Evolutionary conservation across 2,797 vertebrate genomes (phyloP), one percentile per base, ranked within the genome.

Genomic region (Dendrocincla fuliginosa): DNA sequence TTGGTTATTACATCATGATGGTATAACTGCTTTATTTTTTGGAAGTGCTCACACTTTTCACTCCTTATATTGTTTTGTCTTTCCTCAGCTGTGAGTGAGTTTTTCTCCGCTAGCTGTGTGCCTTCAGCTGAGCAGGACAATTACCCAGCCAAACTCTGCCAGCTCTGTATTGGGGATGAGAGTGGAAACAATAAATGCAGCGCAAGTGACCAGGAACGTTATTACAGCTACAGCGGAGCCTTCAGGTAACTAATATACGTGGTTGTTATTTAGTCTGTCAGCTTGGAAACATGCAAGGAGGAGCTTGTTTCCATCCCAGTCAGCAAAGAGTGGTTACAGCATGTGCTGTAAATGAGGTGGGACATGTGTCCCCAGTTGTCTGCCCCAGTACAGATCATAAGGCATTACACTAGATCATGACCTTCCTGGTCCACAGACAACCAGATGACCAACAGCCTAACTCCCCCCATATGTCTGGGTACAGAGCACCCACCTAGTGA

Each of bases 91-190:
- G 98, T 98, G 89, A 98, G 98, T 24, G 97, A 95, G 39, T 99
- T 99, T 96, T 99, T 99, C 94, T 96, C 97, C 1, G 95, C 98
- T 90, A 99, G 99, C 97, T 99, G 99, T 11, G 98, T 99, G 32
- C 99, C 99, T 0, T 98, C 98, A 47, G 98, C 98, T 92, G 97
- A 98, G 46, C 96, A 97, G 77, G 88, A 95, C 3, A 96, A 96
- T 69, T 98, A 98, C 89, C 99, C 99, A 6, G 16, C 91, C 77
- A 98, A 96, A 23, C 98, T 99, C 68, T 99, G 99, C 19, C 76
- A 94, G 0, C 97, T 98, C 16, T 99, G 99, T 68, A 91, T 97
- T 25, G 99, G 99, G 37, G 98, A 99, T 57, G 37, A 42, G n/a
- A 94, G 35, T 4, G 98, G 98, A 42, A 68, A 97, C 14, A 95